Base-by-base conservation (phyloP, 2,888 invertebrate genomes). In the Tetragonisca angustula region DNA sequence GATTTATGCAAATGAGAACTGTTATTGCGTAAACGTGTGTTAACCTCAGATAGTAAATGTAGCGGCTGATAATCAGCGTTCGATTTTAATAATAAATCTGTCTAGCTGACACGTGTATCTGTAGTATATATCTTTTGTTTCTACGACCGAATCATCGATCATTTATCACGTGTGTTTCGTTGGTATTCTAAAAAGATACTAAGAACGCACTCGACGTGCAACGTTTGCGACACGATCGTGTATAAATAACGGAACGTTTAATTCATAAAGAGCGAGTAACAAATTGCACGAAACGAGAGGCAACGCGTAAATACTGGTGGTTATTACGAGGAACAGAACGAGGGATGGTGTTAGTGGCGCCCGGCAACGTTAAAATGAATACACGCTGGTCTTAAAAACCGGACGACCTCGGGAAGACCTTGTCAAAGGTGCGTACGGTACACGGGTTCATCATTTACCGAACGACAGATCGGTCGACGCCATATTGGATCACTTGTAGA, bases 391-490 rank as follows among this genome's bases (percentile, higher is more conserved):
- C 72, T 80, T 76, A 69, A 83, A 71, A 84, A 87, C 77, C 76
- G 73, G 84, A 84, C 81, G 88, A 90, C 89, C 89, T 89, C 87
- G 86, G 65, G 72, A 61, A 77, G 81, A 81, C 88, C 81, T 79
- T 82, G 89, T 88, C 88, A 76, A 83, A 86, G 71, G 61, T 79
- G 79, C 73, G 71, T 78, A 74, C 75, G 77, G 67, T 61, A 68
- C 77, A 81, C 76, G 71, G 77, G 82, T 75, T 88, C 76, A 89
- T 91, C 90, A 92, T 92, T 94, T 94, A 94, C 94, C 94, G 93
- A 93, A 94, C 91, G 94, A 94, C 91, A 94, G 93, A 93, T 94
- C 94, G 91, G 93, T 94, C 91, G 94, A 93, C 94, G 94, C 94
- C 94, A 94, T 94, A 90, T 94, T 94, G 94, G 90, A 91, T 92